Percentiles rank a stretch among this genome's conserved stretches.
These are phyloP conservation scores for Cynocephalus volans DNA, from an alignment of 2,113 vertebrate species.

Conservation along the genomic window DNA sequence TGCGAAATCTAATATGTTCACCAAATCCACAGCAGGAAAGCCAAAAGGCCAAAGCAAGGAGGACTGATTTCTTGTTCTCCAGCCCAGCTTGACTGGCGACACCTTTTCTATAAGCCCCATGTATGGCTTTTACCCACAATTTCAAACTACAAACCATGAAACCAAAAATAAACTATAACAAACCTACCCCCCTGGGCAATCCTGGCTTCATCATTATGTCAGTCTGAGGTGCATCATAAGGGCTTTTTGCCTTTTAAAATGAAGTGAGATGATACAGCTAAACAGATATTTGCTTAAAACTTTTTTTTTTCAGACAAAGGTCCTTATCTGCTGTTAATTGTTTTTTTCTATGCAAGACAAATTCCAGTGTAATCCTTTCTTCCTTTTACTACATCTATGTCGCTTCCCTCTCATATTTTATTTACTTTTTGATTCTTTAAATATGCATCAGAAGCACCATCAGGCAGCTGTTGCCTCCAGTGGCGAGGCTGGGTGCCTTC, in stretches of 20 bases:
- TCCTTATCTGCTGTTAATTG: neutral
- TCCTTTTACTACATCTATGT: neutral
- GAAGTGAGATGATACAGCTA: neutral
- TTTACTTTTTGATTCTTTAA: neutral
- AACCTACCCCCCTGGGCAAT: neutral
- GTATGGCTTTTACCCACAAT: neutral
- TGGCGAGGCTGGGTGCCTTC: neutral
- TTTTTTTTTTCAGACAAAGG: neutral
- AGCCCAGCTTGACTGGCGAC: neutral
- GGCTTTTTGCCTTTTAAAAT: slow-evolving; percentile 6
- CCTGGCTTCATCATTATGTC: neutral
- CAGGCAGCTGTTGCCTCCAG: neutral
- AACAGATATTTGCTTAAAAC: neutral
- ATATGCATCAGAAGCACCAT: neutral
- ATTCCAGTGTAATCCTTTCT: neutral
- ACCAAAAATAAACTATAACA: slow-evolving; percentile 2
- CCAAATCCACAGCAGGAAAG: neutral
- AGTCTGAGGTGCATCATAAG: no score
- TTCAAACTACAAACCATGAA: slow-evolving; percentile 54
- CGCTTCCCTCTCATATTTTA: neutral
- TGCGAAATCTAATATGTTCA: slow-evolving; percentile 29
- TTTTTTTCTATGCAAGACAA: neutral
- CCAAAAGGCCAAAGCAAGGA: neutral
- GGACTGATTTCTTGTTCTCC: neutral
- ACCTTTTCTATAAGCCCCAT: neutral